Base-by-base conservation (phyloP, 1,140 invertebrate species). In the Rhopalosiphum maidis region DNA sequence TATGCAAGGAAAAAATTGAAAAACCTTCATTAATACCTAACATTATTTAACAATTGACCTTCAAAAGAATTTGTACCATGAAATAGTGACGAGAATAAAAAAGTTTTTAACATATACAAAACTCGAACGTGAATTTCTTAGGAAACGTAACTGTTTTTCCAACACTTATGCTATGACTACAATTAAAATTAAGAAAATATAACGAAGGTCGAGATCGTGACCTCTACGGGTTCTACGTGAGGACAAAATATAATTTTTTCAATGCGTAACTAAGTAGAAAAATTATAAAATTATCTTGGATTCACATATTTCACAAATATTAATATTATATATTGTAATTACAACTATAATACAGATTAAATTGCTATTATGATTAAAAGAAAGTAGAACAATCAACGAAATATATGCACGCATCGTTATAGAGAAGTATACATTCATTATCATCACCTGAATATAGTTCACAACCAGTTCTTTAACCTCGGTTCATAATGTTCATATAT, bases 171-270 rank as follows among this genome's bases (percentile, higher is more conserved):
- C n/a, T 90, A 68, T n/a, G n/a, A 92, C 77, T 92, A 92, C 68
- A 92, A 92, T 92, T 92, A 51, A 92, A 92, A 92, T 48, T 48
- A 82, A 92, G 60, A 83, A 83, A 92, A 92, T 92, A 91, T 21
- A 92, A 83, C 4, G 90, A 92, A 92, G 90, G 90, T 92, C 68
- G n/a, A 48, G n/a, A 92, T 92, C 46, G 68, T 83, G 90, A 92
- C 90, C 60, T 82, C 68, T 83, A 90, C 89, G 30, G 25, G 54
- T 8, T 55, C 51, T 60, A 91, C 43, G 22, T 82, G 60, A 82
- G 60, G 43, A 91, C 68, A 48, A 91, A 91, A 91, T 91, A 48
- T 15, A 35, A 41, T 60, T 37, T 90, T 68, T 68, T 68, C 25
- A 68, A 83, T 37, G 37, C 68, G 25, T 92, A 82, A 51, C 60